Base-by-base conservation (phyloP, 2,113 vertebrate species). In the Centropus bengalensis region DNA sequence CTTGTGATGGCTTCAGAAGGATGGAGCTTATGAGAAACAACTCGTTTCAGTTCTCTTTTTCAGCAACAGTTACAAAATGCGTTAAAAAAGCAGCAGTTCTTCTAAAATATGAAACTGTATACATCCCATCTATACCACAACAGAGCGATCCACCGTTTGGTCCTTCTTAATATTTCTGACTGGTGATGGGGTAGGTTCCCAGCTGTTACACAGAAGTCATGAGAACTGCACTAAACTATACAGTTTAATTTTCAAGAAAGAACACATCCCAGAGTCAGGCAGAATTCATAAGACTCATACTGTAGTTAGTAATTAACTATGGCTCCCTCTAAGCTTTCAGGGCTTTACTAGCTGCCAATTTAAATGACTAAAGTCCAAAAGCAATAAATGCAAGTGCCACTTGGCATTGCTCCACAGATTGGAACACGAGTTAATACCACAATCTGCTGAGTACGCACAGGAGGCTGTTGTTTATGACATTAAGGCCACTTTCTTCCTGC, bases 1-100 rank as follows among this genome's bases (percentile, higher is more conserved):
- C 11, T 0, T 4, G 10, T 21, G 45, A 79, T 44, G 62, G 64
- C 83, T 76, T 79, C 36, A 30, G 58, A 49, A 21, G 55, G 40
- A 36, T 3, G 4, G 32, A 74, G 44, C 7, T 76, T 71, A 10
- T 5, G 19, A 87, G 45, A 93, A 84, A 55, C 49, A 51, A 38
- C 26, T 68, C 26, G 74, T 95, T 95, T 96, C 96, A 55, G 66
- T 97, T 97, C 96, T 91, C 94, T 64, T 94, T 96, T 92, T 49
- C 70, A 69, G 42, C 30, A 74, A 23, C 26, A 49, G 38, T 30
- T 85, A 89, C 33, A 89, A 95, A 89, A 95, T 64, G 79, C 62
- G 78, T 85, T 63, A 17, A 32, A 85, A 96, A 89, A 59, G 9
- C 63, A 88, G 55, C 1, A 5, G 59, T 80, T 91, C 30, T 78